Evolutionary conservation across 2,797 vertebrate genomes (phyloP), one percentile per base, ranked within the genome.

Genomic region (Graptemys geographica): DNA sequence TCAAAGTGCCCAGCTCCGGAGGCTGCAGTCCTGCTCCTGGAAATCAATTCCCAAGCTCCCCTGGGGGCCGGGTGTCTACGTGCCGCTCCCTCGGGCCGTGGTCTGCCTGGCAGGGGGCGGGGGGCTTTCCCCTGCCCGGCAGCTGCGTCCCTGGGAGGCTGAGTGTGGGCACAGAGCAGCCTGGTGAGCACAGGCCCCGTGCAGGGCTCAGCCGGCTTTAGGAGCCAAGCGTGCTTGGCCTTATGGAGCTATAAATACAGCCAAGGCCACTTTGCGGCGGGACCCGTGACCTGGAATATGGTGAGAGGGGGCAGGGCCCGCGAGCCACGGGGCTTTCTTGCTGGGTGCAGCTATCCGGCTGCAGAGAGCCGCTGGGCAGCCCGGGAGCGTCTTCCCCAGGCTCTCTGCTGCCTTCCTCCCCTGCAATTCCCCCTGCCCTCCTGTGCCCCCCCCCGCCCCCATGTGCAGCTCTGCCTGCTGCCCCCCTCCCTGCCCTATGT

Each of bases 171-270:
- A 21, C 65, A 37, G 89, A 82, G 69, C 83, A 74, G 82, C 49
- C 78, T 41, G 53, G 65, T 81, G 56, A 55, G 65, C 79, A 11
- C 25, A 56, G 91, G 57, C 87, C 87, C 33, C 83, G 79, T 92
- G 91, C 87, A 55, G 79, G n/a, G 65, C 65, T 72, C 74, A 44
- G 74, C 49, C 65, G 27, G 62, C 62, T 37, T 65, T 51, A 83
- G 25, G 82, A 59, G 85, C 52, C 47, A 9, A 53, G 79, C 37
- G 18, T 81, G 81, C 72, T 83, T 41, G 49, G 90, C 89, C 83
- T 85, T 81, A 86, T 56, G 69, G 83, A 89, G 69, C 91, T 92
- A 92, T 86, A 89, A 92, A 92, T 92, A 92, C 55, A 86, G 69
- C 8, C 27, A 11, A 49, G 79, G 65, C 53, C 8, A 41, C 83